phyloP scores from a whole-genome alignment of 2,797 vertebrate genomes.

The Ibycter americanus region DNA sequence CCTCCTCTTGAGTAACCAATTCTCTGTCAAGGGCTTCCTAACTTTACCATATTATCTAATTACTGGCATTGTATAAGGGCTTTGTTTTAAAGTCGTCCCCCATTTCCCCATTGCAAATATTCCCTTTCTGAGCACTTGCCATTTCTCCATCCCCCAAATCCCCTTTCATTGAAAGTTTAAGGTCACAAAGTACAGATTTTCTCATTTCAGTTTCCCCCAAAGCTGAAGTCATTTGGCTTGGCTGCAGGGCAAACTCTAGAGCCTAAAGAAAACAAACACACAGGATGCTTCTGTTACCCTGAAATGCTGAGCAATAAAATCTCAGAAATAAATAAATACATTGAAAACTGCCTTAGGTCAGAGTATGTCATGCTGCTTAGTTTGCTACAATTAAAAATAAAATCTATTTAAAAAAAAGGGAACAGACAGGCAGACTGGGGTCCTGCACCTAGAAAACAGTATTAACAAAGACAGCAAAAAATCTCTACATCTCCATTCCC shows the following conservation, averaged over 20 bases:
- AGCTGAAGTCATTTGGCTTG: not conserved
- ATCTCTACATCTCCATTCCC: not conserved
- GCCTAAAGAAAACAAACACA: constrained; percentile 33
- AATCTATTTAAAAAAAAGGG: not conserved
- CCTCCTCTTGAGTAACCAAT: not conserved
- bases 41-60: not conserved
- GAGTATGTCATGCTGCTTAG: not conserved
- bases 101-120: not conserved
- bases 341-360: not conserved
- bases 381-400: not conserved
- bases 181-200: constrained; percentile 24
- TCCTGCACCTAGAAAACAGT: not conserved
- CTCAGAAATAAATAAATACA: constrained; percentile 27
- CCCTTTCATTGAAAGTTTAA: not conserved
- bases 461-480: not conserved
- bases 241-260: not conserved
- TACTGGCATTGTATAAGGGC: not conserved
- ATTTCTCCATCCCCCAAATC: not conserved
- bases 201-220: not conserved
- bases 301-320: constrained; percentile 40
- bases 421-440: not conserved
- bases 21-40: not conserved
- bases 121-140: not conserved
- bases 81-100: not conserved
- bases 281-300: not conserved